Evolutionary conservation across 2,113 vertebrate genomes (phyloP), one percentile per base, ranked within the genome.

Genomic region (Lanius ludovicianus): DNA sequence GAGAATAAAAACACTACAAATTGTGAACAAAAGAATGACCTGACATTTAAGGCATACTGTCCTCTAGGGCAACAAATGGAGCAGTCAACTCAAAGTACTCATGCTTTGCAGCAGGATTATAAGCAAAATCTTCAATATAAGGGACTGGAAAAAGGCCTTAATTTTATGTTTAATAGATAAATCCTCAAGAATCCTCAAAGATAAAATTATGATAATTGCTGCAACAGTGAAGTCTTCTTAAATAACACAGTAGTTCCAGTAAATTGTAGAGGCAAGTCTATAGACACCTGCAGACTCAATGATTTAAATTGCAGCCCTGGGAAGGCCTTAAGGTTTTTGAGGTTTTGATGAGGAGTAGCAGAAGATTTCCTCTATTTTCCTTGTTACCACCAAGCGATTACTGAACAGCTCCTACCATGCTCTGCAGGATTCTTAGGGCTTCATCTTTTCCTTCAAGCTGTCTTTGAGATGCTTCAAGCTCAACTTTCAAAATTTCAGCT

Each of bases 401-500:
- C 27, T 74, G 39, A 84, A 39, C 4, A 80, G 74, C 57, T 89
- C 97, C 91, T 98, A 99, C 99, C 98, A 99, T 98, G 94, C 98
- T 98, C 90, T 99, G 99, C 63, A 99, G 94, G 94, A 99, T 99
- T 98, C 98, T 99, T 76, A 99, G 76, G 84, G 99, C 99, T 98
- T 99, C 98, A n/a, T 99, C 98, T 97, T 99, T 99, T 49, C 99
- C 99, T 97, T 99, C 98, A 56, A 99, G 98, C 92, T 98, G 99
- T 74, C 98, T 98, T 82, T 98, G 99, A 53, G 98, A 98, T 11
- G 98, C 99, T 77, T 99, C 99, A 82, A 99, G 98, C 83, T 99
- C 99, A 79, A 98, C 98, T 96, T 97, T 98, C 95, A 99, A 90
- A 31, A 97, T 75, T 63, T 99, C 98, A 63, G 97, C 97, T 87